These are phyloP conservation scores for Vicugna pacos DNA, from an alignment of 2,113 vertebrate genomes.

Conservation along the genomic window DNA sequence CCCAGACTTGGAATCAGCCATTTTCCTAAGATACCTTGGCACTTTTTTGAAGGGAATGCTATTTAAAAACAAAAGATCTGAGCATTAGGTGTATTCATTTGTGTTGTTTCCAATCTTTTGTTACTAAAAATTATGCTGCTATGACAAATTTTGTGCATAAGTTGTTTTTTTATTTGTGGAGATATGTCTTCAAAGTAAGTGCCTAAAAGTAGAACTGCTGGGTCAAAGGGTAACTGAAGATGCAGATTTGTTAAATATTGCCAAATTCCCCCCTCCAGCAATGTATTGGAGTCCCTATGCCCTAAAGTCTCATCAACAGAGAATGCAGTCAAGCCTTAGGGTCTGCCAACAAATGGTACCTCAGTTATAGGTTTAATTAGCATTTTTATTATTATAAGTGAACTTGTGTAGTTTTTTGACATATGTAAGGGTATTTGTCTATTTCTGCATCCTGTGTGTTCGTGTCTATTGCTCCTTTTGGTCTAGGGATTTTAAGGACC, in stretches of 20 bases:
- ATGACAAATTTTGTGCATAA: not conserved
- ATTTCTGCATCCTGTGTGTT: not conserved
- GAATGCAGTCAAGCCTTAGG: not conserved
- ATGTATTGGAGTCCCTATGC: not conserved
- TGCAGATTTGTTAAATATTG: not conserved
- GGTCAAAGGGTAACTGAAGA: not conserved
- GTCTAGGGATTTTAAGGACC: not conserved
- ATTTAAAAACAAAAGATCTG: conserved; percentile 29
- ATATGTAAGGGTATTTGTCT: not conserved
- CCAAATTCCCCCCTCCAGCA: not conserved
- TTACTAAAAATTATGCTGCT: not conserved
- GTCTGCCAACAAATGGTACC: not conserved
- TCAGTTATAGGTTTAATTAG: not conserved
- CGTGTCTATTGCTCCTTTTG: not conserved
- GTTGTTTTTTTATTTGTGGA: not conserved
- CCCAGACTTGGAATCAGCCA: not conserved
- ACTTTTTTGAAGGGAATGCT: not conserved
- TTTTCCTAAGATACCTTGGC: not conserved
- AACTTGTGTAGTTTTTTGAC: not conserved
- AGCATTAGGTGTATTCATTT: not conserved
- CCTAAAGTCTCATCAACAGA: not conserved
- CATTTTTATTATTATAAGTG: not conserved
- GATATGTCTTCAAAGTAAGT: not conserved
- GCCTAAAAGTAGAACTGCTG: not conserved
- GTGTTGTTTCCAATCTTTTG: not conserved